Evolutionary conservation across 1,140 invertebrate genomes (phyloP).

Genomic region (Scaptomyza pallida): DNA sequence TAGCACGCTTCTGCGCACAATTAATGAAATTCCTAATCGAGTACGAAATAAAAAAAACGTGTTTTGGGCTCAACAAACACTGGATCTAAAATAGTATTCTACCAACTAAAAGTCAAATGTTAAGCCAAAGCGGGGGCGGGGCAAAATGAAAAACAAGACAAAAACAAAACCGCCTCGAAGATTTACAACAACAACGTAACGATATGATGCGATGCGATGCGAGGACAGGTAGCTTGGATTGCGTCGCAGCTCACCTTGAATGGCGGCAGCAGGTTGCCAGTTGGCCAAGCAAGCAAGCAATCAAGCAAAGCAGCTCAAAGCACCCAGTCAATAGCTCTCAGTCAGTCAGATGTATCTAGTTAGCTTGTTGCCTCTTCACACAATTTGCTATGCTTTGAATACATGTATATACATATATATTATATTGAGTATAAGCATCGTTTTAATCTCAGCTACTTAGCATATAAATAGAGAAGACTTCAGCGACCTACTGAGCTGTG

Average conservation of each 20-base stretch:
- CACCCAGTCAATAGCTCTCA: slow-evolving; percentile 56
- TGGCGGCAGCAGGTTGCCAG: slow-evolving; percentile 51
- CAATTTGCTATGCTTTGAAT: slow-evolving; percentile 8
- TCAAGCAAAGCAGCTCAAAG: slow-evolving; percentile 40
- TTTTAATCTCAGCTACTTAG: slow-evolving; percentile 40
- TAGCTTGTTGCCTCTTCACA: slow-evolving; percentile 35
- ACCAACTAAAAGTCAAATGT: slow-evolving; percentile 37
- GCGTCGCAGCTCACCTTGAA: slow-evolving; percentile 70
- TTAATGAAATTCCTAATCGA: slow-evolving; percentile 43
- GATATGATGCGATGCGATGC: slow-evolving; percentile 12
- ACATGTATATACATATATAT: not conserved
- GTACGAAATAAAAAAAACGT: slow-evolving; percentile 45
- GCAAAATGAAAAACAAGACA: not conserved
- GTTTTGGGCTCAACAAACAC: slow-evolving; percentile 41
- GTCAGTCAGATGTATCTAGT: too few species aligned
- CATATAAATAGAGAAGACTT: slow-evolving; percentile 38
- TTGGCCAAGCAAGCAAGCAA: slow-evolving; percentile 46
- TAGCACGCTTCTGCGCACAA: slow-evolving; percentile 35
- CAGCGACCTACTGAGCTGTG: slow-evolving; percentile 34
- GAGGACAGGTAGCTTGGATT: slow-evolving; percentile 50
- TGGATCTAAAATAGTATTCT: slow-evolving; percentile 27
- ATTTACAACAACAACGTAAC: slow-evolving; percentile 31
- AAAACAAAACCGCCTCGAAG: slow-evolving; percentile 35
- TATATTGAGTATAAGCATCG: slow-evolving; percentile 5
- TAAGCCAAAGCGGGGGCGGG: slow-evolving; percentile 38